Conservation (phyloP, 2,113 vertebrate genomes). For the Scophthalmus maximus region DNA sequence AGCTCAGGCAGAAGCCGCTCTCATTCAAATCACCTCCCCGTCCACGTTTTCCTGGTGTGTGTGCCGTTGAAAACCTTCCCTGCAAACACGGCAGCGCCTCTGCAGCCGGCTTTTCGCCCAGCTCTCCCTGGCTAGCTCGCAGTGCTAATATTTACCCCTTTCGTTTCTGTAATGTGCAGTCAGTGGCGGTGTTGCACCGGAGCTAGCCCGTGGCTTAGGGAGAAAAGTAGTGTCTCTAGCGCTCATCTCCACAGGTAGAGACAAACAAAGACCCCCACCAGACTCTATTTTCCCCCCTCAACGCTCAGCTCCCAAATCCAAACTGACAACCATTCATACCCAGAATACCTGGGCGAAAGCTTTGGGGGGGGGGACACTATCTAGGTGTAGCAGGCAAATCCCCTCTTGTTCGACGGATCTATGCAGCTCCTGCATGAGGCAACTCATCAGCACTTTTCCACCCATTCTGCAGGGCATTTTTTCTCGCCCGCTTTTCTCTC, state of each 20-base stretch:
- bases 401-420: constrained; percentile 76
- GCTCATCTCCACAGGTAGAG: constrained; percentile 75
- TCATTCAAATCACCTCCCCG: constrained; percentile 73
- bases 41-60: constrained; percentile 58
- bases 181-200: constrained; percentile 32
- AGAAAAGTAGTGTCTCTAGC: constrained; percentile 58
- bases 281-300: constrained; percentile 77
- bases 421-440: constrained; percentile 66
- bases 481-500: constrained; percentile 39
- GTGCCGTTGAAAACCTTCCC: constrained; percentile 60
- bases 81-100: constrained; percentile 33
- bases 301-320: constrained; percentile 82
- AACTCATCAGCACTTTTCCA: constrained; percentile 77
- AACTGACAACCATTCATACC: constrained; percentile 84
- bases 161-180: constrained; percentile 26
- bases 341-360: constrained; percentile 83
- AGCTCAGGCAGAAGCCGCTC: constrained; percentile 73
- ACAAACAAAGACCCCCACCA: constrained; percentile 80
- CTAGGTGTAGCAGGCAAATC: constrained; percentile 84
- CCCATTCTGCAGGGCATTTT: constrained; percentile 41
- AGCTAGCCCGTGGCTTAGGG: constrained; percentile 50
- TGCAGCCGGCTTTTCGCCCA: constrained; percentile 17
- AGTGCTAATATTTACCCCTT: constrained; percentile 44
- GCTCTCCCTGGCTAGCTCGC: constrained; percentile 27
- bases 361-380: constrained; percentile 73